Base-by-base conservation (phyloP, 2,888 invertebrate genomes). In the Agrotis puta region DNA sequence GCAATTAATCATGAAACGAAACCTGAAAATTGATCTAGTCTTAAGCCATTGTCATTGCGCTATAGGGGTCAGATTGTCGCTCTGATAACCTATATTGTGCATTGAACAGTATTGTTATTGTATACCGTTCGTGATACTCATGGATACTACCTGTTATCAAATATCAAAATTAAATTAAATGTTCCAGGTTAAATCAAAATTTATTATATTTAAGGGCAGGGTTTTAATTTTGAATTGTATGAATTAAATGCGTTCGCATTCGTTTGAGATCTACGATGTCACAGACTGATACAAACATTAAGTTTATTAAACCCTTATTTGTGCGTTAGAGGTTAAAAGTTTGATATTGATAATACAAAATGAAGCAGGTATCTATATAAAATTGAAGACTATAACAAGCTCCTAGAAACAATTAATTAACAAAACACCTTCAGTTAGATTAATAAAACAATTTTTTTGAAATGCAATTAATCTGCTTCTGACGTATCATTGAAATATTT, bases 41-140 rank as follows among this genome's bases (percentile, higher is more conserved):
- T 13, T 4, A 45, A 22, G 2, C 48, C n/a, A 45, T 68, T 58
- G 20, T 62, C 33, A 43, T 70, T 51, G 51, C 22, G n/a, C 27
- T 50, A 50, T 14, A n/a, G 24, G n/a, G 68, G 59, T 69, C 76
- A 69, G 69, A 75, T 75, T 45, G 20, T 50, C 33, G 13, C 16
- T 11, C 27, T 24, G 69, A 75, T 75, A 68, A 74, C 68, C 69
- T 75, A 39, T 43, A 51, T 18, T 14, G 18, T 39, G 3, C 13
- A 24, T 33, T 58, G 43, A 33, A 68, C 43, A 75, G 18, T 74
- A 27, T 48, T 45, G 54, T 27, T 27, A 54, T 33, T 33, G n/a
- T 7, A 33, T 33, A 33, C 33, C 9, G 33, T 33, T 33, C 33
- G 33, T 9, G 33, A 33, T 33, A 33, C 33, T 9, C 9, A 33